phyloP scores from a whole-genome alignment of 2,113 vertebrate species.

The Syngnathus typhle region DNA sequence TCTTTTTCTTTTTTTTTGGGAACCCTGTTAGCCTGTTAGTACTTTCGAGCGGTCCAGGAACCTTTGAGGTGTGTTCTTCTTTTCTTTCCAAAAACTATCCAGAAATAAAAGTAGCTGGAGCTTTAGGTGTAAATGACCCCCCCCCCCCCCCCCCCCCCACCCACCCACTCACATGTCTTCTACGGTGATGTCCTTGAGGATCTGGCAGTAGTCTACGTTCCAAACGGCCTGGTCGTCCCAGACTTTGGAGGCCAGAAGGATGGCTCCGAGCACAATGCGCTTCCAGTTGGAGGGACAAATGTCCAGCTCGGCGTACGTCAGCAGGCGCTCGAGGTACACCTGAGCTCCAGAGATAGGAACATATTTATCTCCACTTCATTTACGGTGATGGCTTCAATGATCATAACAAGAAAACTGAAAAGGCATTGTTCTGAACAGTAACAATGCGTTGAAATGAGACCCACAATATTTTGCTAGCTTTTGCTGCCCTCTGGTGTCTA shows the following conservation, averaged over 20 bases:
- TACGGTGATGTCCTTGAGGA: conserved; percentile 90
- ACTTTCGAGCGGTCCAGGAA: neutral
- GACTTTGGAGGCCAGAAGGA: conserved; percentile 95
- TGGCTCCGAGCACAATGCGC: conserved; percentile 91
- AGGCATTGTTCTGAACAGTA: neutral
- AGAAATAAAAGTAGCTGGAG: neutral
- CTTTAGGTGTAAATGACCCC: neutral
- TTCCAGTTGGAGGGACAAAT: conserved; percentile 98
- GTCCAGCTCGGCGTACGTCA: conserved; percentile 97
- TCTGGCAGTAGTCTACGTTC: conserved; percentile 99
- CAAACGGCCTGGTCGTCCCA: conserved; percentile 99
- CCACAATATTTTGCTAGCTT: neutral
- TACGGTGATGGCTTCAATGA: too few relatives aligned
- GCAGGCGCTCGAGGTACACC: conserved; percentile 94
- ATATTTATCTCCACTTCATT: too few relatives aligned
- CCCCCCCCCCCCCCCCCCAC: too few relatives aligned
- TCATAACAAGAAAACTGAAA: too few relatives aligned
- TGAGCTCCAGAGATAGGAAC: conserved; percentile 35
- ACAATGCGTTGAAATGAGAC: neutral
- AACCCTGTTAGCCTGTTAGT: neutral
- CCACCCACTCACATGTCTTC: conserved; percentile 86
- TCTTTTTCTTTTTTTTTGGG: too few relatives aligned
- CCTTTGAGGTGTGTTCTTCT: neutral
- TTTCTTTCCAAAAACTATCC: neutral
- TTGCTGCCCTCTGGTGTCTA: conserved; percentile 73